Percentiles rank a stretch among this genome's conserved stretches.
Conservation (phyloP, 2,113 vertebrate genomes). For the Xiphophorus maculatus region DNA sequence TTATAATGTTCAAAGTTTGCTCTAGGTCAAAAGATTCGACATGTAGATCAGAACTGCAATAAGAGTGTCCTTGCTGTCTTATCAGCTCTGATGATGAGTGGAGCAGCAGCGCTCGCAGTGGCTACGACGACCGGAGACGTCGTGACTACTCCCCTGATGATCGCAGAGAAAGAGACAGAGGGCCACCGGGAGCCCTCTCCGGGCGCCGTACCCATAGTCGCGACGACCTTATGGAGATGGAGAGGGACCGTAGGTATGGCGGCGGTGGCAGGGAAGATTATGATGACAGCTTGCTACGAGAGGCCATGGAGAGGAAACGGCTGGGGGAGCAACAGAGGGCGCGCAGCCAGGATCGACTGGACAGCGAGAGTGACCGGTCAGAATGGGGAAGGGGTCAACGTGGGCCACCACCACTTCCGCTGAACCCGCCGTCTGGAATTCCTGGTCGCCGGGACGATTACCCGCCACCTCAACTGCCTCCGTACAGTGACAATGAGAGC, state of each 20-base stretch:
- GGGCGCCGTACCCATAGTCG: constrained; percentile 84
- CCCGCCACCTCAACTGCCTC: constrained; percentile 76
- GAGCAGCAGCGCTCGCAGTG: constrained; percentile 74
- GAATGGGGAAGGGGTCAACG: constrained; percentile 65
- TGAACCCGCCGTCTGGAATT: constrained; percentile 66
- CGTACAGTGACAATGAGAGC: constrained; percentile 84
- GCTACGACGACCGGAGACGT: constrained; percentile 65
- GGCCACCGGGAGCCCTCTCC: constrained; percentile 35
- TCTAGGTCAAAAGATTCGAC: no score
- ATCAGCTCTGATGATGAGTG: constrained; percentile 78
- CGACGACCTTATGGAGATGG: constrained; percentile 83
- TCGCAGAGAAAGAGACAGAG: constrained; percentile 25
- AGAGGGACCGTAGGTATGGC: constrained; percentile 41
- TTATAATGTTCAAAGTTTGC: neutral
- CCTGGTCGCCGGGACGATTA: constrained; percentile 60
- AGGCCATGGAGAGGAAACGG: constrained; percentile 85
- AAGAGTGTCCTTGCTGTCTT: neutral
- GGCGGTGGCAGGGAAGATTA: constrained; percentile 70
- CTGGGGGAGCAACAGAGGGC: constrained; percentile 79
- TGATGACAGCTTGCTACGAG: constrained; percentile 83
- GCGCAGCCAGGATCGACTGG: constrained; percentile 79
- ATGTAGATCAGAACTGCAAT: no score
- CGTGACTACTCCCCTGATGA: constrained; percentile 76
- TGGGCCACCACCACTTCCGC: constrained; percentile 75
- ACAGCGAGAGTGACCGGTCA: constrained; percentile 74